Evolutionary conservation across 2,797 vertebrate species (phyloP).

Genomic region (Crax fasciolata): DNA sequence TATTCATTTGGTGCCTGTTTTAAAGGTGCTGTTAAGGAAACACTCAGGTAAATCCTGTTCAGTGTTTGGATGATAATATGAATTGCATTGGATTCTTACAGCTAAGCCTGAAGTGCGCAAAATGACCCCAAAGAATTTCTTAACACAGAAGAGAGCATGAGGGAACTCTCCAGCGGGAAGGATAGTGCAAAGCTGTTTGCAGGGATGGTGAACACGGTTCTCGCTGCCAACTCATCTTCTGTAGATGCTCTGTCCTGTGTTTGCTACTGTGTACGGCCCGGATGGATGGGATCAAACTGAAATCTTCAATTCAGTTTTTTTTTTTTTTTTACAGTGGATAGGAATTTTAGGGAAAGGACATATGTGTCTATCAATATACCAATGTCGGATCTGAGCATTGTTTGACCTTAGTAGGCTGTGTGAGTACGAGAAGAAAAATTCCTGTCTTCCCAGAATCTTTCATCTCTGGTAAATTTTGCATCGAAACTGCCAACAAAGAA

Average conservation of each 20-base stretch:
- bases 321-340: not conserved
- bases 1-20: constrained; percentile 55
- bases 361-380: not conserved
- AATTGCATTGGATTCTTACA: constrained; percentile 48
- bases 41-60: constrained; percentile 21
- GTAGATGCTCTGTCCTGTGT: not conserved
- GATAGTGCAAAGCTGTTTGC: not conserved
- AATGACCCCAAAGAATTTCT: constrained; percentile 47
- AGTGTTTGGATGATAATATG: not conserved
- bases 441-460: not conserved
- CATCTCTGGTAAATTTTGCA: not conserved
- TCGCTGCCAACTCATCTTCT: not conserved
- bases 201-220: not conserved
- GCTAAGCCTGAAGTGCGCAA: constrained; percentile 15
- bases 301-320: not conserved
- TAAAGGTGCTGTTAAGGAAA: constrained; percentile 44
- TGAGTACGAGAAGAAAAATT: not conserved
- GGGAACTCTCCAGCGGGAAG: not conserved
- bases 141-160: constrained; percentile 26
- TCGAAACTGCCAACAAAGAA: not conserved
- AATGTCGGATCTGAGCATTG: not conserved
- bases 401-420: not conserved
- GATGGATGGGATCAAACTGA: not conserved
- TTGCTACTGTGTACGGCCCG: not conserved
- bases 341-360: not conserved